Conservation (phyloP, 1,140 invertebrate species). For the Saccostrea echinata region DNA sequence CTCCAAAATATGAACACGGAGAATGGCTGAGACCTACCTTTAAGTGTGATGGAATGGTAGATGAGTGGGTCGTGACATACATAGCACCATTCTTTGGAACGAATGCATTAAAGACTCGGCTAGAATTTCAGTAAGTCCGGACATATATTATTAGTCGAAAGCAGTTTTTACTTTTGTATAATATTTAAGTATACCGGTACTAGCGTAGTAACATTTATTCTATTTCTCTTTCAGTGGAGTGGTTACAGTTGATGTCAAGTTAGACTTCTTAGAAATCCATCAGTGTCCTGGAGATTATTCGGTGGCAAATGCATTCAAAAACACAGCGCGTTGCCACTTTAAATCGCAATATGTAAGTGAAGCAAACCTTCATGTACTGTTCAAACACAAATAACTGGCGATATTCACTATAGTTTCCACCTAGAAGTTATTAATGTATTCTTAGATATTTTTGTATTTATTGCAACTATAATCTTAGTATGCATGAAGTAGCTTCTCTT, state of each 20-base stretch:
- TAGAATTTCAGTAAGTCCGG: conserved; percentile 77
- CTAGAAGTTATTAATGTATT: conserved; percentile 9
- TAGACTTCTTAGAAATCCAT: conserved; percentile 94
- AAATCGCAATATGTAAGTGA: conserved; percentile 94
- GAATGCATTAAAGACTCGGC: conserved; percentile 88
- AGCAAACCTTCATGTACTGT: background rate
- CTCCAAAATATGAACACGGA: conserved; percentile 84
- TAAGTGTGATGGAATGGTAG: conserved; percentile 86
- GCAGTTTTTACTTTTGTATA: background rate
- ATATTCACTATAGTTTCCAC: background rate
- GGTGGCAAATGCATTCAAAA: conserved; percentile 95
- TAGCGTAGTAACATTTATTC: background rate
- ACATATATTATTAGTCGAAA: background rate
- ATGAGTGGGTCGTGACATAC: conserved; percentile 97
- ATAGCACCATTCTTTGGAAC: conserved; percentile 97
- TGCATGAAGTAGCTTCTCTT: conserved; percentile 25
- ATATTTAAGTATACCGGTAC: background rate
- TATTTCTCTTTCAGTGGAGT: conserved; percentile 86
- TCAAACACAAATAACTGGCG: background rate
- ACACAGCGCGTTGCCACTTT: conserved; percentile 95
- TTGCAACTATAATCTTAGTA: background rate
- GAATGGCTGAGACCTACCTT: conserved; percentile 96
- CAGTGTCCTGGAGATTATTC: conserved; percentile 94
- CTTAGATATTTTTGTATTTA: background rate
- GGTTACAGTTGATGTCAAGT: conserved; percentile 94